phyloP scores from a whole-genome alignment of 2,797 vertebrate genomes.

The Buphagus erythrorhynchus region DNA sequence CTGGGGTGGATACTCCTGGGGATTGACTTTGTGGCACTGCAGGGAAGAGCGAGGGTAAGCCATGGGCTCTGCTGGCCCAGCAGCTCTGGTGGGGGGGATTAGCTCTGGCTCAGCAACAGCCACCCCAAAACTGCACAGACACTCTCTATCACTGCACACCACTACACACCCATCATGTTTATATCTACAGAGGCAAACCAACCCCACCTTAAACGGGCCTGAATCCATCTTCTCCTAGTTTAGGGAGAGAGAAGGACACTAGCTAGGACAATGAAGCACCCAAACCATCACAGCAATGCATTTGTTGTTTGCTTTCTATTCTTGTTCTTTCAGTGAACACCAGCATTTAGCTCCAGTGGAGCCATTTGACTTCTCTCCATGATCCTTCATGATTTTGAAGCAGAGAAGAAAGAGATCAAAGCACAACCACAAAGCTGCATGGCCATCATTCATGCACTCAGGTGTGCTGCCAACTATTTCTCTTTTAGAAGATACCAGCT shows the following conservation, averaged over 20 bases:
- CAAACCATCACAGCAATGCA: not conserved
- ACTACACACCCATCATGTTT: not conserved
- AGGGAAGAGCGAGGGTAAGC: not conserved
- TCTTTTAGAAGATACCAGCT: not conserved
- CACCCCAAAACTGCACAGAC: not conserved
- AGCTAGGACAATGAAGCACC: not conserved
- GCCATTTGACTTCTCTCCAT: not conserved
- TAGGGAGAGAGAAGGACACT: not conserved
- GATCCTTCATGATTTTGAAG: not conserved
- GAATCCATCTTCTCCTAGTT: not conserved
- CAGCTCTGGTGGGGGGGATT: not conserved
- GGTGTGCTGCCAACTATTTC: not conserved
- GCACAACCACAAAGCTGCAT: not conserved
- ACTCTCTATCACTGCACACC: accelerated
- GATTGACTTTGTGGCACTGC: not conserved
- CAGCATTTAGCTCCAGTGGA: not conserved
- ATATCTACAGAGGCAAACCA: not conserved
- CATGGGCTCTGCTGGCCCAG: not conserved
- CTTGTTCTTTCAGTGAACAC: not conserved
- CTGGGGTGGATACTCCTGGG: not conserved
- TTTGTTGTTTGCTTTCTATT: not conserved
- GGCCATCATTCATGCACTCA: not conserved
- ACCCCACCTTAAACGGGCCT: not conserved
- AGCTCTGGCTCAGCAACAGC: not conserved
- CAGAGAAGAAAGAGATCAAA: conserved; percentile 9